Percentiles rank a stretch among this genome's conserved stretches.
Conservation (phyloP, 35 echinoderm and acorn worm genomes). For the Eucidaris tribuloides region DNA sequence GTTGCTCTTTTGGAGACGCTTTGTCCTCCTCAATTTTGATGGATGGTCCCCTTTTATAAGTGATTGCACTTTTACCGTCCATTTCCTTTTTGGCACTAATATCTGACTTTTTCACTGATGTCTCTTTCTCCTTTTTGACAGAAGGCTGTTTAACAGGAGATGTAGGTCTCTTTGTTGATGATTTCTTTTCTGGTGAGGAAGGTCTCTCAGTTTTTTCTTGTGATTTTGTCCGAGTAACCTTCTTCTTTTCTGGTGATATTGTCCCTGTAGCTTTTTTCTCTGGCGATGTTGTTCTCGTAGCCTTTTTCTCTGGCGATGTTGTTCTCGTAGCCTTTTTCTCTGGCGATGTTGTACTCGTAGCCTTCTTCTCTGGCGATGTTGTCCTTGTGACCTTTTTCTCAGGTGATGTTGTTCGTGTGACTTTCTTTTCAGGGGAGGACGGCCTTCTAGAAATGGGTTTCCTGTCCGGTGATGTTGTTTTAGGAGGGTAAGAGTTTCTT, state of each 20-base stretch:
- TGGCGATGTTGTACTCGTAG: background rate
- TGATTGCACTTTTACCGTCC: background rate
- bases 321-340: background rate
- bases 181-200: conserved; percentile 2
- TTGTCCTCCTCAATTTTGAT: conserved; percentile 1
- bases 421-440: conserved; percentile 7
- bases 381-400: conserved; percentile 1
- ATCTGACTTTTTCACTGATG: background rate
- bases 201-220: background rate
- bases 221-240: background rate
- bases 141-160: background rate
- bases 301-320: conserved; percentile 2
- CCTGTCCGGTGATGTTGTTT: conserved; percentile 8
- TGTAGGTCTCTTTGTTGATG: background rate
- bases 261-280: background rate
- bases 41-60: too few relatives aligned
- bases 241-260: background rate
- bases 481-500: conserved; percentile 6
- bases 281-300: background rate
- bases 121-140: background rate
- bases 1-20: background rate
- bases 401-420: background rate
- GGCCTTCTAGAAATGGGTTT: conserved; percentile 9
- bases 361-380: background rate
- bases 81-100: background rate